Evolutionary conservation across 2,797 vertebrate species (phyloP).

Genomic region (Chelidonichthys spinosus): DNA sequence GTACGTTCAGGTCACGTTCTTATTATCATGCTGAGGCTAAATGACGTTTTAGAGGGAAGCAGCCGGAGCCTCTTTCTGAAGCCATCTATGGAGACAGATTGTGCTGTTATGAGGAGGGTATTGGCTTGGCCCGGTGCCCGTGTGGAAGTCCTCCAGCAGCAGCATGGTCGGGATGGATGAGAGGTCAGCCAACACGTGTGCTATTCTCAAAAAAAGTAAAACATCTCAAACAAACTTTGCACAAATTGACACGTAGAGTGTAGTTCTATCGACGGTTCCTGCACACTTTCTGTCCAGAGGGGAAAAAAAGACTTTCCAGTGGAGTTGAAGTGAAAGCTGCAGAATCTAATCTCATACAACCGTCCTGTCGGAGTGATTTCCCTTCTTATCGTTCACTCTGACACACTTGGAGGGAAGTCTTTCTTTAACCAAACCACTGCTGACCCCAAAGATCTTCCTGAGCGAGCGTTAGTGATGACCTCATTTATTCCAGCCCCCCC

Average conservation of each 20-base stretch:
- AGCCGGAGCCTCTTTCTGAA: background rate
- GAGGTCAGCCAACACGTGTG: constrained; percentile 40
- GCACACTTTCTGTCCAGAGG: background rate
- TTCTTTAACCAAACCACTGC: constrained; percentile 9
- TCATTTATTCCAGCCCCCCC: constrained; percentile 70
- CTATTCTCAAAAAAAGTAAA: background rate
- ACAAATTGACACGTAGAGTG: background rate
- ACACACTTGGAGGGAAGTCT: constrained; percentile 7
- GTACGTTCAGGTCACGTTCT: background rate
- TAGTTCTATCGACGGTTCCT: constrained; percentile 11
- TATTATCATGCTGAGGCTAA: background rate
- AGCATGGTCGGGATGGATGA: constrained; percentile 43
- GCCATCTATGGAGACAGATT: constrained; percentile 24
- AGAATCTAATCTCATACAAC: background rate
- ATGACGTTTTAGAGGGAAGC: background rate
- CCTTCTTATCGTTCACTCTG: constrained; percentile 6
- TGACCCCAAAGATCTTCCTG: constrained; percentile 28
- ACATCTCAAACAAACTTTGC: constrained; percentile 10
- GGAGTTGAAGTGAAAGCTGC: background rate
- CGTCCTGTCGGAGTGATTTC: background rate
- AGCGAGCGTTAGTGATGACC: constrained; percentile 65
- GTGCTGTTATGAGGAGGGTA: constrained; percentile 22
- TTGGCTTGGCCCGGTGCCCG: constrained; percentile 32
- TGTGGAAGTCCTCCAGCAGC: constrained; percentile 55
- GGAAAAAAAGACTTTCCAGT: background rate